These are phyloP conservation scores for Harpalus rubripes DNA, from an alignment of 2,888 invertebrate species.

Conservation along the genomic window DNA sequence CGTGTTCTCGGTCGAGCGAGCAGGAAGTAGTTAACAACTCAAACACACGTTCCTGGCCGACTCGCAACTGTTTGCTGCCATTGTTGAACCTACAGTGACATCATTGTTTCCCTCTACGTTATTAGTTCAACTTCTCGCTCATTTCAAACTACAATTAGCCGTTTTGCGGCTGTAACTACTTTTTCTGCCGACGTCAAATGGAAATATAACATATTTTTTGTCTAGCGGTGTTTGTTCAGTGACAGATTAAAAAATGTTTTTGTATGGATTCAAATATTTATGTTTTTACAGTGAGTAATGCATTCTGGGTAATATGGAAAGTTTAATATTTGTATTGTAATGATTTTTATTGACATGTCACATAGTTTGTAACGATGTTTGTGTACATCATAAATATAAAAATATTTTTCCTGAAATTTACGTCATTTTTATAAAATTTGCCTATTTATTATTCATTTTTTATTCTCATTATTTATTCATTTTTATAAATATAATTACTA, in stretches of 20 bases:
- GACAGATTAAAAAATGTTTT: not conserved
- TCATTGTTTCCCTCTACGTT: slow-evolving; percentile 34
- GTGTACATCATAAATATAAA: not conserved
- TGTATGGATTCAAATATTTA: not conserved
- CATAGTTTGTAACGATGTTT: not conserved
- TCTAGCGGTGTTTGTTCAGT: not conserved
- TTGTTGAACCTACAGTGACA: slow-evolving; percentile 40
- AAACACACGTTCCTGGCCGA: slow-evolving; percentile 21
- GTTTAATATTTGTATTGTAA: slow-evolving; percentile 1
- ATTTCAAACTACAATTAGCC: slow-evolving; percentile 23
- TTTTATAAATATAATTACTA: not conserved
- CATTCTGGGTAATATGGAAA: not conserved
- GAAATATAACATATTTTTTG: not conserved
- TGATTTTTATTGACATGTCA: slow-evolving; percentile 6
- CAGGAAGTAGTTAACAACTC: slow-evolving; percentile 50
- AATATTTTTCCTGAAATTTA: not conserved
- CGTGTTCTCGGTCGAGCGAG: slow-evolving; percentile 24
- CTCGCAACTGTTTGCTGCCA: slow-evolving; percentile 34
- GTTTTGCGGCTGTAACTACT: not conserved
- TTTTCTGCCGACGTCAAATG: not conserved
- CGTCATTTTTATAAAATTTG: not conserved
- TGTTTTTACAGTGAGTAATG: slow-evolving; percentile 2
- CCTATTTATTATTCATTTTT: not conserved
- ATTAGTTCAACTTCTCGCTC: slow-evolving; percentile 35
- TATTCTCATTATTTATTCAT: not conserved